A percentile compares a stretch with the other conserved stretches of the same genome.
Conservation (phyloP, 2,113 vertebrate species). For the Microtus pennsylvanicus region DNA sequence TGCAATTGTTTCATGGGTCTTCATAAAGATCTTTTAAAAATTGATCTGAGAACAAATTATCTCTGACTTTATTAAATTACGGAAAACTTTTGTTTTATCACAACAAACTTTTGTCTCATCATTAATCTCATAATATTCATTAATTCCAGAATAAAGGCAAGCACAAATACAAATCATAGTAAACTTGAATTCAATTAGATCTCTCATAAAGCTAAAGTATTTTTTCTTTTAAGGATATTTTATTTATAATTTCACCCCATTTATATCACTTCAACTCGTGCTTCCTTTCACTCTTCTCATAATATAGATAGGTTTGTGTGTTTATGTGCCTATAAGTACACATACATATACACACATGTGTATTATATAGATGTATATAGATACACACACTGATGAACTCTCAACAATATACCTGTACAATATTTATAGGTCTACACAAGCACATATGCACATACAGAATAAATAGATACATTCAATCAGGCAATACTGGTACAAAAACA, state of each 20-base stretch:
- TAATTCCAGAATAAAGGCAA: background rate
- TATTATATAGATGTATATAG: background rate
- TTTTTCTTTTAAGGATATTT: background rate
- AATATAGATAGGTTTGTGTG: background rate
- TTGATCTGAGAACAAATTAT: background rate
- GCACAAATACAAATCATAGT: background rate
- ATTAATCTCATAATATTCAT: background rate
- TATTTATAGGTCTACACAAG: background rate
- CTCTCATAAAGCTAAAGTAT: background rate
- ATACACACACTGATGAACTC: background rate
- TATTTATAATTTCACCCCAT: background rate
- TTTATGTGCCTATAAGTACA: background rate
- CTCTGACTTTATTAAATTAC: background rate
- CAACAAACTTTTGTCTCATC: background rate
- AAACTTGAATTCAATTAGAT: background rate
- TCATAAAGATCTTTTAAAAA: background rate
- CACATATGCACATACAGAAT: background rate
- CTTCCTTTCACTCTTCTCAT: background rate
- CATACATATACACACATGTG: background rate
- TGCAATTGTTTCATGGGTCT: background rate
- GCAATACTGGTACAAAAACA: background rate
- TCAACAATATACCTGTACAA: background rate
- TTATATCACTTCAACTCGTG: background rate
- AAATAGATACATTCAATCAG: background rate
- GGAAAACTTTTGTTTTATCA: background rate